Evolutionary conservation across 2,888 invertebrate genomes (phyloP).

Genomic region (Sminthurides aquaticus): DNA sequence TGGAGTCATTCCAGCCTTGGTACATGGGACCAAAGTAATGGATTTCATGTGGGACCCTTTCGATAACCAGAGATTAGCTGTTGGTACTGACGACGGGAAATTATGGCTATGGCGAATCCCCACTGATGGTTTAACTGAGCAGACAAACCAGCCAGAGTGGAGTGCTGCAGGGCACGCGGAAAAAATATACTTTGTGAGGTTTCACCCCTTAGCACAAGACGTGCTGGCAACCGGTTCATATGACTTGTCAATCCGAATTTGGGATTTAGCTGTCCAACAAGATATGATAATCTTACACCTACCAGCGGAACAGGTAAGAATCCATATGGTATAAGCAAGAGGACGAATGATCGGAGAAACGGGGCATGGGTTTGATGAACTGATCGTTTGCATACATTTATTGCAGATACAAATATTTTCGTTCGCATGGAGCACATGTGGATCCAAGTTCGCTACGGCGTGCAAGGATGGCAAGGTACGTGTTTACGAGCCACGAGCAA

Average conservation of each 20-base stretch:
- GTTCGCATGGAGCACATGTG: slow-evolving; percentile 88
- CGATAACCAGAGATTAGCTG: slow-evolving; percentile 66
- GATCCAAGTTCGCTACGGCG: slow-evolving; percentile 74
- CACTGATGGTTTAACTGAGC: slow-evolving; percentile 63
- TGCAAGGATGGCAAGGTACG: slow-evolving; percentile 77
- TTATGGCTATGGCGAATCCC: slow-evolving; percentile 74
- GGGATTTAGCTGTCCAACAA: slow-evolving; percentile 62
- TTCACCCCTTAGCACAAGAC: slow-evolving; percentile 80
- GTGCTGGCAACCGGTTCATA: slow-evolving; percentile 81
- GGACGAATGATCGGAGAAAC: too few relatives aligned
- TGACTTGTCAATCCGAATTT: slow-evolving; percentile 80
- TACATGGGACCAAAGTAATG: slow-evolving; percentile 80
- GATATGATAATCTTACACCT: slow-evolving; percentile 63
- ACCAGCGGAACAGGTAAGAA: slow-evolving; percentile 70
- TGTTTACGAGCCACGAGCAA: slow-evolving; percentile 70
- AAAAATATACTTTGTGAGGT: slow-evolving; percentile 84
- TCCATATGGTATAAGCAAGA: too few relatives aligned
- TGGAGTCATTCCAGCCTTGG: slow-evolving; percentile 75
- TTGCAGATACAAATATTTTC: slow-evolving; percentile 61
- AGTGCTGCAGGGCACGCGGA: slow-evolving; percentile 67
- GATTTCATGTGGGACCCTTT: slow-evolving; percentile 96
- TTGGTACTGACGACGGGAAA: slow-evolving; percentile 79
- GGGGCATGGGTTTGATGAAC: too few relatives aligned
- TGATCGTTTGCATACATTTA: too few relatives aligned
- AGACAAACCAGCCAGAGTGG: slow-evolving; percentile 66